Evolutionary conservation across 1,140 invertebrate genomes (phyloP).

Genomic region (Luehdorfia chinensis): DNA sequence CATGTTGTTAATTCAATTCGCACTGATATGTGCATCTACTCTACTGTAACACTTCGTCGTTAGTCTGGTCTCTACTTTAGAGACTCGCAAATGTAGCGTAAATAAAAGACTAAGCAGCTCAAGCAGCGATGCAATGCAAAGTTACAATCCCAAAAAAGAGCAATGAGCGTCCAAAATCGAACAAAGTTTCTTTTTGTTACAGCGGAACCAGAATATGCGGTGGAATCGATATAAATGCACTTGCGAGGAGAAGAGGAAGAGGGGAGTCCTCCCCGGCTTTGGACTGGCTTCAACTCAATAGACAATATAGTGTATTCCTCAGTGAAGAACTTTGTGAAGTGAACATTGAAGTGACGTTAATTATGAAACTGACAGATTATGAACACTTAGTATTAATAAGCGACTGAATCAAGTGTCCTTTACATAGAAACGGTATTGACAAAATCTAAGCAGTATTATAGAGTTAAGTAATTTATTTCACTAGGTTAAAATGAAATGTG

Average conservation of each 20-base stretch:
- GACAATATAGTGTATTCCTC: constrained; percentile 19
- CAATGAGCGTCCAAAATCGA: constrained; percentile 15
- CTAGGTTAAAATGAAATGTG: constrained; percentile 36
- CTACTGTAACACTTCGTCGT: too few species aligned
- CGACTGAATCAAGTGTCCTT: constrained; percentile 61
- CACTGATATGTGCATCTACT: too few species aligned
- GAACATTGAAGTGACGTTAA: background rate
- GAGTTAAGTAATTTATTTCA: constrained; percentile 57
- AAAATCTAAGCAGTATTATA: constrained; percentile 68
- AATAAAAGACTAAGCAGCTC: too few species aligned
- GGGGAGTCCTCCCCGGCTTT: constrained; percentile 11
- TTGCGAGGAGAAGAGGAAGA: constrained; percentile 47
- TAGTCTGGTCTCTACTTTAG: too few species aligned
- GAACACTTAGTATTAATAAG: constrained; percentile 18
- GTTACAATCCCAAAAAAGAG: too few species aligned
- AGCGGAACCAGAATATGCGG: constrained; percentile 64
- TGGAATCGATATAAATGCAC: constrained; percentile 67
- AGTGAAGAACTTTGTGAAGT: constrained; percentile 23
- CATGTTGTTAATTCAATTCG: too few species aligned
- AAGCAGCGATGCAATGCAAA: too few species aligned
- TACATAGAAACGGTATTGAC: constrained; percentile 39
- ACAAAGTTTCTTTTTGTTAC: constrained; percentile 49
- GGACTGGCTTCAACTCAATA: constrained; percentile 13
- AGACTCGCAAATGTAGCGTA: too few species aligned
- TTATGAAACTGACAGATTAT: constrained; percentile 25